A percentile compares a stretch with the other conserved stretches of the same genome.
These are phyloP conservation scores for Sisor rabdophorus DNA, from an alignment of 2,113 vertebrate species.

Conservation along the genomic window DNA sequence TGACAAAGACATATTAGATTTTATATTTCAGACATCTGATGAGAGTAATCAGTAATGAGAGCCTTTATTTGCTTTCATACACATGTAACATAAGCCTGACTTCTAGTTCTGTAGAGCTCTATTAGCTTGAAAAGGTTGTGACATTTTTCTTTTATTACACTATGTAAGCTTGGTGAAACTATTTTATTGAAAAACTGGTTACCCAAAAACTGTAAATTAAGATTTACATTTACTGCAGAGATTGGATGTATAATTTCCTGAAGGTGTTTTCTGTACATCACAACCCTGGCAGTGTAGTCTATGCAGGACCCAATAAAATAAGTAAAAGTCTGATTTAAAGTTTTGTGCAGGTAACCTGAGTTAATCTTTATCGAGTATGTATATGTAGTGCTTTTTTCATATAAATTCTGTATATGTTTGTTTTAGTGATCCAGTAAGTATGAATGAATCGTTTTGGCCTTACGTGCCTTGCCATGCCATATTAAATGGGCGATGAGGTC, in stretches of 20 bases:
- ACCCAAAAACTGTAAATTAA: neutral
- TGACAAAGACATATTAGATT: no score
- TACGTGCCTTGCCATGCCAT: neutral
- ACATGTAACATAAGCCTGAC: neutral
- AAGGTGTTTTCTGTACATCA: neutral
- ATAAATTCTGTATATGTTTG: neutral
- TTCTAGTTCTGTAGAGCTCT: neutral
- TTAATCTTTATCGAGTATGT: neutral
- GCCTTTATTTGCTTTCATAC: neutral
- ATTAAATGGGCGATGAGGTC: neutral
- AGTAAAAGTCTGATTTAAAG: no score
- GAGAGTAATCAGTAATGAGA: neutral
- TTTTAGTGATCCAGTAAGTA: neutral
- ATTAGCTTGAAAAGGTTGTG: neutral
- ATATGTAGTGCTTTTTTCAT: neutral
- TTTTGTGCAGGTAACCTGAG: no score
- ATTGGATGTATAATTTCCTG: neutral
- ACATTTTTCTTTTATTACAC: no score
- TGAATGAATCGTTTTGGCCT: neutral
- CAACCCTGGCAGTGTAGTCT: neutral
- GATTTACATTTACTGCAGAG: no score
- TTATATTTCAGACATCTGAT: neutral
- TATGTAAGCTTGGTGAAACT: no score
- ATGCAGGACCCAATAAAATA: neutral
- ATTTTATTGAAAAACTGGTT: neutral